Base-by-base conservation (phyloP, 1,140 invertebrate species). In the Drosophila sucinea region DNA sequence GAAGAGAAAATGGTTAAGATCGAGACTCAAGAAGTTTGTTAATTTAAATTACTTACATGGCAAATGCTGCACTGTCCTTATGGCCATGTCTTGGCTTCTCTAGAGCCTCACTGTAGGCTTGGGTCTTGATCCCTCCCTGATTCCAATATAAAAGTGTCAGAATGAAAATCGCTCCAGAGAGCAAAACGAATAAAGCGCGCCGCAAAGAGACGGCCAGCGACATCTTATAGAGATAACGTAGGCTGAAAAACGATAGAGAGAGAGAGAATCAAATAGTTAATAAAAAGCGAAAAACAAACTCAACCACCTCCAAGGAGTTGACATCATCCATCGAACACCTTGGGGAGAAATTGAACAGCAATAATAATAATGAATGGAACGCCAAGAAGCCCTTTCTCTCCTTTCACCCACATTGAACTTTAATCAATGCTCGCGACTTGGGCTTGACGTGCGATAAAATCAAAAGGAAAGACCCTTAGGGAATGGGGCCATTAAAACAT, bases 161-260 rank as follows among this genome's bases (percentile, higher is more conserved):
- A 72, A 92, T 85, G 30, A 91, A 87, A 7, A 91, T 70, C 38
- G 90, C 87, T 29, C 78, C 82, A 25, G 77, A 79, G 44, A 92
- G 77, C 33, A 92, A 76, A 61, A 82, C 74, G 56, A 92, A 60
- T 30, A 92, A 62, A 6, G 81, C 81, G 55, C 90, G 77, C 10
- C 91, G 86, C 63, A 92, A 67, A 23, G 91, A 92, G 35, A 92
- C 91, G 60, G 91, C 90, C 68, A 92, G 69, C 68, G 91, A 90
- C 90, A 91, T 92, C 85, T 91, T 92, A 77, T 89, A 84, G 47
- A 91, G 70, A 80, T 92, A 91, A 77, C 91, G 89, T 81, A 92
- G 80, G 78, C 91, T 92, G 65, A 1, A 74, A 80, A 38, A 41
- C 10, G 6, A 27, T 4, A 55, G 30, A 40, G 1, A 47, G 33